A percentile compares a stretch with the other conserved stretches of the same genome.
Evolutionary conservation across 2,797 vertebrate species (phyloP).

Genomic region (Amblyopsis hoosieri): DNA sequence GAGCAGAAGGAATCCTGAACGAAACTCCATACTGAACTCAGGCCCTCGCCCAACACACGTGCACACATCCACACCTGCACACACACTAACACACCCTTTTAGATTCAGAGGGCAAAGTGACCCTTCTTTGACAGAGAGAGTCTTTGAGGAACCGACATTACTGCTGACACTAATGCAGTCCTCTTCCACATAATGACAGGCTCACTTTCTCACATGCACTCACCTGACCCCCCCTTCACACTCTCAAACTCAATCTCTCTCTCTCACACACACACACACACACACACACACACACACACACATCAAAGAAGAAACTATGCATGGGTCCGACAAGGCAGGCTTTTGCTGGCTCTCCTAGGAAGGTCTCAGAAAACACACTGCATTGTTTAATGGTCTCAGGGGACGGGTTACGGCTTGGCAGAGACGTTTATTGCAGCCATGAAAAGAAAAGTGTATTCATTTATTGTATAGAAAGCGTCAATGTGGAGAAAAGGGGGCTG

Average conservation of each 20-base stretch:
- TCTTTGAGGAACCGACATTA: conserved; percentile 41
- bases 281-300: conserved; percentile 24
- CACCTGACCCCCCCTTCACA: conserved; percentile 13
- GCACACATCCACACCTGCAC: conserved; percentile 3
- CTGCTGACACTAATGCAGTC: conserved; percentile 42
- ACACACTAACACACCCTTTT: conserved; percentile 40
- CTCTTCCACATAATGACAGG: conserved; percentile 28
- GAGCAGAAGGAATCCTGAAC: too few species aligned
- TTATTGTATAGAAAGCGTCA: conserved; percentile 13
- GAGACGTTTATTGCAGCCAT: not conserved
- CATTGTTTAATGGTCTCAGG: conserved; percentile 15
- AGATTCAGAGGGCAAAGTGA: conserved; percentile 53
- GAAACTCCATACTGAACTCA: not conserved
- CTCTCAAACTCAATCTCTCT: not conserved
- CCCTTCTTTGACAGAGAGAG: conserved; percentile 28
- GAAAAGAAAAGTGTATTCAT: conserved; percentile 23
- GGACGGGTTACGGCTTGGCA: conserved; percentile 18
- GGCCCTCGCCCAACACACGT: not conserved
- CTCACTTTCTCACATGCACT: conserved; percentile 27
- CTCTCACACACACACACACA: conserved; percentile 15
- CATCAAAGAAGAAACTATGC: conserved; percentile 32
- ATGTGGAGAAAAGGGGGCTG: not conserved
- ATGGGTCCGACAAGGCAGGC: conserved; percentile 26
- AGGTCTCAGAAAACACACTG: conserved; percentile 25
- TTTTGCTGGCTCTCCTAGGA: conserved; percentile 22